Base-by-base conservation (phyloP, 2,797 vertebrate species). In the Coranthus polyacanthus region DNA sequence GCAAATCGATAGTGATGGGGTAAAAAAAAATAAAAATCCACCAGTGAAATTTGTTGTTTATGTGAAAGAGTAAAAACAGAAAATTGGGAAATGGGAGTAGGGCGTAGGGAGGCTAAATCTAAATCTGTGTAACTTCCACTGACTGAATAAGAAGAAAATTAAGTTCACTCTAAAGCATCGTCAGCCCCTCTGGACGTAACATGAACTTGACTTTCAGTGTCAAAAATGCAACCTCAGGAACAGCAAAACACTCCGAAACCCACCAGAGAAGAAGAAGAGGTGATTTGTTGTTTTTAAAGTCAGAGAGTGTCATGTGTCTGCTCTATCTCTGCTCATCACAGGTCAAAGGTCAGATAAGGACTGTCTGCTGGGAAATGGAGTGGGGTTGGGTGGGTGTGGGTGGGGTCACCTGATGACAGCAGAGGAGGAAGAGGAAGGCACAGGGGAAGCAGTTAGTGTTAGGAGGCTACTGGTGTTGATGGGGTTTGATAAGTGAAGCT, bases 271-370 rank as follows among this genome's bases (percentile, higher is more conserved):
- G n/a, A n/a, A n/a, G 22, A 44, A 72, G 72, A 64, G 43, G 45
- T 82, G 71, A 85, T 85, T 86, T 87, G 87, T 88, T 87, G 60
- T 83, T 73, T 73, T 62, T 77, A 50, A 72, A 76, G 75, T 78
- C 84, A 75, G 71, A 83, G 79, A 81, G 87, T 61, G 69, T 37
- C 72, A 72, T 78, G 65, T 61, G 67, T 81, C 70, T 72, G 62
- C 57, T 52, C 82, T 83, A 87, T 89, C 82, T 72, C 46, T 74
- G 76, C 82, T 78, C 84, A 88, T 86, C 89, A 61, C 13, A 44
- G 87, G 88, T 88, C 85, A 79, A 44, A 85, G 83, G 89, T 90
- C 79, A 91, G 89, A 90, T 91, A 90, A 91, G 83, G 61, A 52
- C 66, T 84, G 85, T 85, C 85, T 85, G 76, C 73, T 42, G 68